phyloP scores from a whole-genome alignment of 2,888 invertebrate genomes.

The Mythimna albipuncta region DNA sequence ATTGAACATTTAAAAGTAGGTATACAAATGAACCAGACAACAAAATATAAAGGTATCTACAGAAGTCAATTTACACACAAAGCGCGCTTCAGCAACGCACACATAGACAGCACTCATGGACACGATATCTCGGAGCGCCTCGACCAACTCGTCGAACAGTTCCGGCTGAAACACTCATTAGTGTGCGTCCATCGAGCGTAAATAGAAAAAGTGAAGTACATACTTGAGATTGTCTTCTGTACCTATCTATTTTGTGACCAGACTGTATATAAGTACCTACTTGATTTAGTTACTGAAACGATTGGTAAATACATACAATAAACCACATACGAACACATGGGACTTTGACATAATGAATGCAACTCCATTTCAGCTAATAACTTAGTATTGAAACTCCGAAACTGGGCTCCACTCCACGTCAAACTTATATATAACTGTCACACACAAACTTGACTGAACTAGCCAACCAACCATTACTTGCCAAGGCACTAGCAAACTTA shows the following conservation, averaged over 20 bases:
- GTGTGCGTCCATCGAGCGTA: too few species aligned
- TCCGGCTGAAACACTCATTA: too few species aligned
- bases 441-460: constrained; percentile 36
- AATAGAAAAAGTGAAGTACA: too few species aligned
- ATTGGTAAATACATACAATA: neutral
- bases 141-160: too few species aligned
- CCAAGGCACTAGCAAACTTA: constrained; percentile 42
- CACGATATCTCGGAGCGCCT: too few species aligned
- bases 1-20: neutral
- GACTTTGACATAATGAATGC: constrained; percentile 20
- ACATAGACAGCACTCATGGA: too few species aligned
- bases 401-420: constrained; percentile 15
- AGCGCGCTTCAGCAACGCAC: too few species aligned
- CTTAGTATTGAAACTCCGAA: constrained; percentile 38
- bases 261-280: neutral
- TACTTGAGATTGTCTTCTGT: too few species aligned
- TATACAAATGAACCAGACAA: neutral
- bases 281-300: neutral
- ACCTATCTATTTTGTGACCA: too few species aligned
- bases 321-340: neutral
- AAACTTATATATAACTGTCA: constrained; percentile 36
- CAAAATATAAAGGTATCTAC: too few species aligned
- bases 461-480: constrained; percentile 31
- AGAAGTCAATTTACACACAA: too few species aligned
- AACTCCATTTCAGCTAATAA: constrained; percentile 43